Evolutionary conservation across 2,113 vertebrate genomes (phyloP).

Genomic region (Dascyllus trimaculatus): DNA sequence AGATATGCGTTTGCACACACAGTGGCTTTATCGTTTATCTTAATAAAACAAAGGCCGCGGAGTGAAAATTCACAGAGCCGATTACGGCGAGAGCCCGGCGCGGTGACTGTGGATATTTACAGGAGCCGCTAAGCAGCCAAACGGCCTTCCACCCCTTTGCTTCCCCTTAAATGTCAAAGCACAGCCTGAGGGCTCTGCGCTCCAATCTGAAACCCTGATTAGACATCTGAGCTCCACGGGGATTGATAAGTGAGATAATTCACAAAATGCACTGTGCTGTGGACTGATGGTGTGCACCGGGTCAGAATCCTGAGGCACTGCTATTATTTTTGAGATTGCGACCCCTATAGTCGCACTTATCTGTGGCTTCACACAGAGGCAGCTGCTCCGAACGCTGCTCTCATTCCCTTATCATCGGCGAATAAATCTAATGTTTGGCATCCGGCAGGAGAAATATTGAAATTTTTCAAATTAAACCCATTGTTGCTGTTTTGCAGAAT

Average conservation of each 20-base stretch:
- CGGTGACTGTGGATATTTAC: conserved; percentile 69
- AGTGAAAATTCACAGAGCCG: conserved; percentile 57
- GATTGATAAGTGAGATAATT: conserved; percentile 77
- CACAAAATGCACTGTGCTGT: conserved; percentile 56
- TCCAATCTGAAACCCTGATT: conserved; percentile 70
- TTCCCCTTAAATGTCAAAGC: conserved; percentile 81
- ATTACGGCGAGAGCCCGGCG: conserved; percentile 40
- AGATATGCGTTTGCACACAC: conserved; percentile 62
- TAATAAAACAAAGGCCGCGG: conserved; percentile 77
- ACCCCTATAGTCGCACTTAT: conserved; percentile 68
- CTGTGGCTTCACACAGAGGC: conserved; percentile 51
- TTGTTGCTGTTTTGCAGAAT: conserved; percentile 28
- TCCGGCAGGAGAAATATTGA: conserved; percentile 42
- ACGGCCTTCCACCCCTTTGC: conserved; percentile 68
- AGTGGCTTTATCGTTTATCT: conserved; percentile 78
- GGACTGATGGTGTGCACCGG: conserved; percentile 47
- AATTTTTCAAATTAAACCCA: conserved; percentile 66
- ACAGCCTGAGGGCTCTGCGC: conserved; percentile 61
- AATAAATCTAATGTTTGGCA: conserved; percentile 63
- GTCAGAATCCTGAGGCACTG: conserved; percentile 64
- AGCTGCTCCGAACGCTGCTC: conserved; percentile 45
- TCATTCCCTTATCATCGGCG: conserved; percentile 44
- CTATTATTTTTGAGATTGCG: conserved; percentile 71
- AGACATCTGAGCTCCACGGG: conserved; percentile 67
- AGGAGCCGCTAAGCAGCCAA: conserved; percentile 76